These are phyloP conservation scores for Eugnorisma glareosa DNA, from an alignment of 2,888 invertebrate species.

Conservation along the genomic window DNA sequence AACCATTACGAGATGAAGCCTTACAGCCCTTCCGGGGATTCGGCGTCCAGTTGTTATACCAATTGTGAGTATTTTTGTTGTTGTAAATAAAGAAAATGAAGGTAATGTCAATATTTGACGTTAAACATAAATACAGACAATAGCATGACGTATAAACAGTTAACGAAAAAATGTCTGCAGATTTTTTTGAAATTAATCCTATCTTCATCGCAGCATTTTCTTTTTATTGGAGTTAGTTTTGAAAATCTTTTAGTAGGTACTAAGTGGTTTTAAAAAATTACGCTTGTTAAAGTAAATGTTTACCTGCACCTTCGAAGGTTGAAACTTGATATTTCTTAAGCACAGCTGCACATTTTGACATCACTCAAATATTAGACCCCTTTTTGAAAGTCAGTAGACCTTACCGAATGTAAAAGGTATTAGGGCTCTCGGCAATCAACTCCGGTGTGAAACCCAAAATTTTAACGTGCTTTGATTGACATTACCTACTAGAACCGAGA, in stretches of 20 bases:
- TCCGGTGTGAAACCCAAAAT: background rate
- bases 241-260: background rate
- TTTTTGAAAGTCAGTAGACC: conserved; percentile 36
- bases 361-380: conserved; percentile 32
- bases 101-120: conserved; percentile 19
- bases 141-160: background rate
- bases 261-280: background rate
- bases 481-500: background rate
- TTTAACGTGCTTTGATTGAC: background rate
- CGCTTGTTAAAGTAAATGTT: background rate
- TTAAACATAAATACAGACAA: background rate
- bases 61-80: conserved; percentile 80
- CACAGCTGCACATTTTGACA: conserved; percentile 33
- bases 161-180: background rate
- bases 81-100: conserved; percentile 10
- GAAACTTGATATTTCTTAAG: conserved; percentile 46
- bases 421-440: background rate
- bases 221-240: background rate
- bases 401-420: background rate
- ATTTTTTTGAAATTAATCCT: background rate
- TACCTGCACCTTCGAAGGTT: conserved; percentile 24
- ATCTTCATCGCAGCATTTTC: background rate
- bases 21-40: conserved; percentile 87
- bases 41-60: conserved; percentile 87
- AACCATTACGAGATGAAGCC: conserved; percentile 89